phyloP scores from a whole-genome alignment of 2,888 invertebrate genomes.

The Criorhina ranunculi region DNA sequence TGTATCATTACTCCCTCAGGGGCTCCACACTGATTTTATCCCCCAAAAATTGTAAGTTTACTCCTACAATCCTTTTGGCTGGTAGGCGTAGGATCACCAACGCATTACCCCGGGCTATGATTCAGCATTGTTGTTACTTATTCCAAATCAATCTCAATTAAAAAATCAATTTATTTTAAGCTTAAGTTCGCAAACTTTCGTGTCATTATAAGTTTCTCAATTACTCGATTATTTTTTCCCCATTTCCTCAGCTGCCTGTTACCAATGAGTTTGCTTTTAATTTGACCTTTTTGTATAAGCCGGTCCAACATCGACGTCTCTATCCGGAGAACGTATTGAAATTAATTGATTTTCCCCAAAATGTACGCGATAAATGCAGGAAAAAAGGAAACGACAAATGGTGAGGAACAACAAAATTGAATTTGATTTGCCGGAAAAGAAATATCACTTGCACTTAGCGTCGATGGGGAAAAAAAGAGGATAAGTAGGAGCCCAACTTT shows the following conservation, averaged over 20 bases:
- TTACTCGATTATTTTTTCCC: conserved; percentile 57
- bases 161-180: conserved; percentile 62
- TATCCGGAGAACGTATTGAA: conserved; percentile 12
- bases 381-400: not conserved
- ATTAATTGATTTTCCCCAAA: conserved; percentile 28
- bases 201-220: conserved; percentile 67
- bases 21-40: conserved; percentile 4
- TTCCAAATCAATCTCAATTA: conserved; percentile 62
- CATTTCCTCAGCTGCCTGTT: not conserved
- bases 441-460: conserved; percentile 45
- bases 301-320: not conserved
- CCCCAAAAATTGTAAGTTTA: conserved; percentile 21
- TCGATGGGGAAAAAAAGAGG: not conserved
- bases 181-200: conserved; percentile 54
- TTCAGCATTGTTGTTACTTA: conserved; percentile 18
- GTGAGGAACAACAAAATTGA: conserved; percentile 33
- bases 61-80: not conserved
- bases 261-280: conserved; percentile 33
- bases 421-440: conserved; percentile 41
- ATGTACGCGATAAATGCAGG: conserved; percentile 16
- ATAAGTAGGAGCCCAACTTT: not conserved
- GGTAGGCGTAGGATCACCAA: not conserved
- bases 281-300: conserved; percentile 38
- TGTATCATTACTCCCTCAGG: conserved; percentile 25
- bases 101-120: not conserved